Base-by-base conservation (phyloP, 2,888 invertebrate genomes). In the Apoda limacodes region DNA sequence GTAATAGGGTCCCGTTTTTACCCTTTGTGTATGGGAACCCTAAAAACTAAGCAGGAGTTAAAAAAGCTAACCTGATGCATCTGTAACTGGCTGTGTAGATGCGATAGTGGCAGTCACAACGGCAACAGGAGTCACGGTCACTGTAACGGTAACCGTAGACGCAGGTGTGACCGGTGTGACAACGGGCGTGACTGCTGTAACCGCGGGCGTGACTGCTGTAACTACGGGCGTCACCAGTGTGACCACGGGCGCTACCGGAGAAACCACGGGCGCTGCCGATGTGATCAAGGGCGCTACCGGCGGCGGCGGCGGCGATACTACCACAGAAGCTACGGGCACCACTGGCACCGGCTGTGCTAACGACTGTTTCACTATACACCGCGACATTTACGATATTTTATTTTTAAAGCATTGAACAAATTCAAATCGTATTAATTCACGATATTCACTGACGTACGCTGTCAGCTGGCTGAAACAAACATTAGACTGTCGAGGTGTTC, bases 281-380 rank as follows among this genome's bases (percentile, higher is more conserved):
- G 58, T 39, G 33, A 53, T 52, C 21, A 54, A 46, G 32, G 52
- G 53, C 21, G 55, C 48, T 4, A 42, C 38, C n/a, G n/a, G n/a
- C n/a, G n/a, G n/a, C 43, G 53, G 40, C 33, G 48, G 13, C 13
- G 26, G 13, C 10, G 35, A 13, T 6, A 38, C 24, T 29, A 49
- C 15, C 11, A 37, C 37, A 1, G 46, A 34, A 11, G 40, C 28
- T 21, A 40, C 43, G 2, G 41, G 36, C 4, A 31, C 25, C 7
- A 38, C 41, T 15, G 41, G 39, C 15, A 61, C 59, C 37, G 71
- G 58, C 55, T 65, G 69, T 31, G 63, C 55, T 43, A 75, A 50
- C 48, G 75, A 69, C 52, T 75, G 75, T 56, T 78, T 80, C 60
- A 80, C 70, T 40, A 76, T 76, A 61, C 78, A 76, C 54, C 74